Evolutionary conservation across 2,113 vertebrate genomes (phyloP).

Genomic region (Carassius auratus): DNA sequence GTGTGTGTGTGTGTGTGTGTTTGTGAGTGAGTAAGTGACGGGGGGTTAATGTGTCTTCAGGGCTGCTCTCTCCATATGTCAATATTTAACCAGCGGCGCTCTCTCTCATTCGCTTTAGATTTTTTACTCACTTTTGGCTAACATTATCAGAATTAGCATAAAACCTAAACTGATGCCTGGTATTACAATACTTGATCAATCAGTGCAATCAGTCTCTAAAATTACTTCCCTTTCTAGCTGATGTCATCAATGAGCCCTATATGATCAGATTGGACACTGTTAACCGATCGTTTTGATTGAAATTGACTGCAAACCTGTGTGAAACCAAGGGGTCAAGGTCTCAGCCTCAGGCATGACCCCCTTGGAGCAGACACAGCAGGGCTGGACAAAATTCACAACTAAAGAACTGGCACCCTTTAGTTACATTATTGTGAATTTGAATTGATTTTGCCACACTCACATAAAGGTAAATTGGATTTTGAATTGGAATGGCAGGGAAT

Average conservation of each 20-base stretch:
- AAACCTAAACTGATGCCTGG: neutral
- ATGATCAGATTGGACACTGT: neutral
- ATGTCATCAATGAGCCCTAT: neutral
- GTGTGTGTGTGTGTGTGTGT: constrained; percentile 9
- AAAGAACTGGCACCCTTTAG: neutral
- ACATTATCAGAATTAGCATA: neutral
- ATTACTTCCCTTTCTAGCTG: neutral
- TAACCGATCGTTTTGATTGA: neutral
- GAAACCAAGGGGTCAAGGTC: neutral
- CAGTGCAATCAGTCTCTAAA: neutral
- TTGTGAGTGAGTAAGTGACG: constrained; percentile 33
- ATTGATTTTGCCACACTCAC: neutral
- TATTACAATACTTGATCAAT: neutral
- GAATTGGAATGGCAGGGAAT: no score
- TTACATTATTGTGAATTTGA: neutral
- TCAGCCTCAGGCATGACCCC: neutral
- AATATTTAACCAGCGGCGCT: constrained; percentile 64
- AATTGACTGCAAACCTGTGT: neutral
- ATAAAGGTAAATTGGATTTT: neutral
- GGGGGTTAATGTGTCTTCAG: constrained; percentile 46
- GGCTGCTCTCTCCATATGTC: constrained; percentile 54
- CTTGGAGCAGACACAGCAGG: neutral
- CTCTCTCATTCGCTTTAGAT: constrained; percentile 13
- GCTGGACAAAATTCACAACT: neutral
- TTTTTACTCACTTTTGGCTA: neutral